phyloP scores from a whole-genome alignment of 92 coral and sea anemone genomes.

The Zoanthus sociatus region DNA sequence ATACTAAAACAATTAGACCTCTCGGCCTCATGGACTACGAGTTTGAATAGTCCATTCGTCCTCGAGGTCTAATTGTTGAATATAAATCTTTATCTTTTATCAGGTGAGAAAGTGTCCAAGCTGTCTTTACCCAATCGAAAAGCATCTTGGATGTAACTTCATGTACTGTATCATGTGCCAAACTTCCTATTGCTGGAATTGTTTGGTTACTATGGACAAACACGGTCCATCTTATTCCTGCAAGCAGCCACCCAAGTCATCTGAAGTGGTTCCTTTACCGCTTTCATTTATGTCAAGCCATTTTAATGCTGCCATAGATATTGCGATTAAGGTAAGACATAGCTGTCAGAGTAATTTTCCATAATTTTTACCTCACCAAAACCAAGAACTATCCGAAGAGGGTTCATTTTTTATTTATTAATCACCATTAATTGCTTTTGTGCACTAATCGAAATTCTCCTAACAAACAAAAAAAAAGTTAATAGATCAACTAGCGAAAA shows the following conservation, averaged over 20 bases:
- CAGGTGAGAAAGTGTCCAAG: constrained; percentile 33
- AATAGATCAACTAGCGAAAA: too few species aligned
- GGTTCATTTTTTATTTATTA: too few species aligned
- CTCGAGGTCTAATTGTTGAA: too few species aligned
- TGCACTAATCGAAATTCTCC: too few species aligned
- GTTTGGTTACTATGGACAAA: constrained; percentile 33
- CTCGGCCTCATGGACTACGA: too few species aligned
- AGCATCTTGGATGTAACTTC: constrained; percentile 29
- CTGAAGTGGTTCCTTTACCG: constrained; percentile 23
- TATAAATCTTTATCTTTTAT: background rate
- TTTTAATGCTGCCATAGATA: constrained; percentile 30
- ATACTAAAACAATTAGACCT: too few species aligned
- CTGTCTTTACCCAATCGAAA: constrained; percentile 33
- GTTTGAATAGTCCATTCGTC: too few species aligned
- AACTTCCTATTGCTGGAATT: constrained; percentile 37
- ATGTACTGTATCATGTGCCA: constrained; percentile 44
- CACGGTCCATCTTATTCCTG: constrained; percentile 42
- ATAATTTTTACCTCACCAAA: too few species aligned
- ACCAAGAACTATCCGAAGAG: too few species aligned
- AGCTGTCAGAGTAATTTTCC: background rate
- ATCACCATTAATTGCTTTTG: too few species aligned
- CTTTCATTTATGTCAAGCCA: background rate
- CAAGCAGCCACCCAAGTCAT: background rate
- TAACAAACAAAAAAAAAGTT: too few species aligned
- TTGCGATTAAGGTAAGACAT: constrained; percentile 12